These are phyloP conservation scores for Xestia c-nigrum DNA, from an alignment of 2,888 invertebrate species.

Conservation along the genomic window DNA sequence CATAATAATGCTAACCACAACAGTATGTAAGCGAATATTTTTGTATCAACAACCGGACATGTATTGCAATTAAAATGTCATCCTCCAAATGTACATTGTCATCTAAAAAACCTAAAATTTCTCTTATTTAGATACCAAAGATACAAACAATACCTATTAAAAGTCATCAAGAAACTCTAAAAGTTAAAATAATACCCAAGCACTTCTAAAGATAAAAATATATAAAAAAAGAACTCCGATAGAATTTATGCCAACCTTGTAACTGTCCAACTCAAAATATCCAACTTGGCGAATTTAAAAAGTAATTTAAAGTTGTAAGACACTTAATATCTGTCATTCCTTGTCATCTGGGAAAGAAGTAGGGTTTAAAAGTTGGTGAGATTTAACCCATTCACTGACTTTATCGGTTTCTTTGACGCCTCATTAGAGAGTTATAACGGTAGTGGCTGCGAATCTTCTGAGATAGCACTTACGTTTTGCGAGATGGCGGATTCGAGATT, in stretches of 20 bases:
- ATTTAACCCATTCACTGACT: constrained; percentile 25
- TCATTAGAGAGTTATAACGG: constrained; percentile 43
- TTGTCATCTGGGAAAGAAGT: constrained; percentile 39
- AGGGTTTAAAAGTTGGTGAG: constrained; percentile 26
- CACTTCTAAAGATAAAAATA: not conserved
- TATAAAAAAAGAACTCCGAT: constrained; percentile 19
- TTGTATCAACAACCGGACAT: not conserved
- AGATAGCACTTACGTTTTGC: constrained; percentile 29
- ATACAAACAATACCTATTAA: not conserved
- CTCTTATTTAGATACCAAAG: not conserved
- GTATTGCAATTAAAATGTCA: not conserved
- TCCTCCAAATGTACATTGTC: not conserved
- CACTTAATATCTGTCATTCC: constrained; percentile 60
- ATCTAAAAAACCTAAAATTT: not conserved
- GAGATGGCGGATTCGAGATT: constrained; percentile 30
- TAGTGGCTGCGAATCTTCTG: constrained; percentile 7
- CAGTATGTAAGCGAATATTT: not conserved
- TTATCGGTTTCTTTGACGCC: constrained; percentile 33
- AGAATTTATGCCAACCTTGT: constrained; percentile 45
- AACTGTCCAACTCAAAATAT: constrained; percentile 37
- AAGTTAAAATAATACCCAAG: not conserved
- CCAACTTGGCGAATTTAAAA: constrained; percentile 62
- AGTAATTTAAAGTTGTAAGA: constrained; percentile 65
- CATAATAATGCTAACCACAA: not conserved
- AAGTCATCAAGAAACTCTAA: not conserved